These are phyloP conservation scores for Serilophus lunatus DNA, from an alignment of 2,113 vertebrate genomes.

Conservation along the genomic window DNA sequence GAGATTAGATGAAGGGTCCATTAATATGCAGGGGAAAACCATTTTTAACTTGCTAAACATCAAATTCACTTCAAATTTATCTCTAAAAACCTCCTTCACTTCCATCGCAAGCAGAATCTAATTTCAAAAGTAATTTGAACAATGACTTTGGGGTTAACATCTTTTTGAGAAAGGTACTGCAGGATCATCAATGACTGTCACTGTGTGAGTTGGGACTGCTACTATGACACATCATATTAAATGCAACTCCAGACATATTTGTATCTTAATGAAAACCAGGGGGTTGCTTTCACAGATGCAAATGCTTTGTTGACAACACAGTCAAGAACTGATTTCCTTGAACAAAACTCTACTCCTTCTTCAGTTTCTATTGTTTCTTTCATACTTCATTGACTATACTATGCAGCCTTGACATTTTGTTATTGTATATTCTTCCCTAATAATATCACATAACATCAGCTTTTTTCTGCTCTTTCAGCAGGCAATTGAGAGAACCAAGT, in stretches of 20 bases:
- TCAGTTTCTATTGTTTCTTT: constrained; percentile 17
- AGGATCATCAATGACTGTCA: neutral
- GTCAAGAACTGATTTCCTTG: constrained; percentile 9
- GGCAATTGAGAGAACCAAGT: constrained; percentile 24
- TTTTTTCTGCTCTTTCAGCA: constrained; percentile 41
- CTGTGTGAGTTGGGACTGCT: neutral
- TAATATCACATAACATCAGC: constrained; percentile 40
- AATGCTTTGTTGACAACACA: neutral
- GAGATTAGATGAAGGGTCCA: neutral
- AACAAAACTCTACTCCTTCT: constrained; percentile 16
- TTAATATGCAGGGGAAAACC: neutral
- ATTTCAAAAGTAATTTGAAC: constrained; percentile 5
- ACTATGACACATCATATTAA: neutral
- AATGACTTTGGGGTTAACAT: neutral
- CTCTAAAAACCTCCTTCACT: neutral
- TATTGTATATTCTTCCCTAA: constrained; percentile 40
- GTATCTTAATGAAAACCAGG: neutral
- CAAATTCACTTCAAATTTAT: neutral
- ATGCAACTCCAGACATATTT: neutral
- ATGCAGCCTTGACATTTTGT: constrained; percentile 40
- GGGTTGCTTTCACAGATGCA: neutral
- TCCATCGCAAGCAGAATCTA: neutral
- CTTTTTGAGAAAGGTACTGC: neutral
- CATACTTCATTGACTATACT: constrained; percentile 38
- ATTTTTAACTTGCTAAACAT: neutral